A percentile compares a stretch with the other conserved stretches of the same genome.
phyloP scores from a whole-genome alignment of 2,113 vertebrate genomes.

The Bubo scandiacus region DNA sequence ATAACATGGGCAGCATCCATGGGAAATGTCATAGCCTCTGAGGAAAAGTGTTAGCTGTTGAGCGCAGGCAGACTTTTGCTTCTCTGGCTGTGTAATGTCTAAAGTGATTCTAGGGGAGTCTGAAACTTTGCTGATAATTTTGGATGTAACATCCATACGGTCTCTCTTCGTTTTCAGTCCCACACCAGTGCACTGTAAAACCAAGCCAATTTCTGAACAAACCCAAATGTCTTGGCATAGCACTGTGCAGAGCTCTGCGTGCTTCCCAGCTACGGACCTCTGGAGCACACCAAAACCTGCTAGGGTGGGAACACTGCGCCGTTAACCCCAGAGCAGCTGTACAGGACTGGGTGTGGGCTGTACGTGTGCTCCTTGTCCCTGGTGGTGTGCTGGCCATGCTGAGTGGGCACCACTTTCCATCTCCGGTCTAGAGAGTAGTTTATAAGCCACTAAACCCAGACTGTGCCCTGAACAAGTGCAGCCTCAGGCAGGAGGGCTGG shows the following conservation, averaged over 20 bases:
- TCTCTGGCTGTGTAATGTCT: background rate
- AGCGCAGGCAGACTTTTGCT: background rate
- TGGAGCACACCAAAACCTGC: slow-evolving; percentile 11
- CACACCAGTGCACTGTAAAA: background rate
- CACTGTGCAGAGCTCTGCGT: background rate
- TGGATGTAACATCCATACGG: background rate
- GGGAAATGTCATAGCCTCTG: background rate
- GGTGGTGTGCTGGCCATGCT: background rate
- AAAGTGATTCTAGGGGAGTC: background rate
- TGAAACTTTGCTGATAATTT: background rate
- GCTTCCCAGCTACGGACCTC: background rate
- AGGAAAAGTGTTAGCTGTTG: background rate
- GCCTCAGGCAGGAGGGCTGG: background rate
- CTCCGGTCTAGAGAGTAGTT: background rate
- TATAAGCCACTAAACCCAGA: background rate
- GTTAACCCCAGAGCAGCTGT: background rate
- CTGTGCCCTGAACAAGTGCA: background rate
- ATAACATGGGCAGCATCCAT: background rate
- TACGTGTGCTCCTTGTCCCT: background rate
- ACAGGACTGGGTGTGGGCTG: background rate
- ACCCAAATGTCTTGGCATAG: slow-evolving; percentile 45
- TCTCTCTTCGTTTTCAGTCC: background rate
- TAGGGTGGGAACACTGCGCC: background rate
- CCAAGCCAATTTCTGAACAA: slow-evolving; percentile 50
- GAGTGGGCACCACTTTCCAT: background rate